Evolutionary conservation across 1,140 invertebrate species (phyloP), one percentile per base, ranked within the genome.

Genomic region (Drosophila obscura): DNA sequence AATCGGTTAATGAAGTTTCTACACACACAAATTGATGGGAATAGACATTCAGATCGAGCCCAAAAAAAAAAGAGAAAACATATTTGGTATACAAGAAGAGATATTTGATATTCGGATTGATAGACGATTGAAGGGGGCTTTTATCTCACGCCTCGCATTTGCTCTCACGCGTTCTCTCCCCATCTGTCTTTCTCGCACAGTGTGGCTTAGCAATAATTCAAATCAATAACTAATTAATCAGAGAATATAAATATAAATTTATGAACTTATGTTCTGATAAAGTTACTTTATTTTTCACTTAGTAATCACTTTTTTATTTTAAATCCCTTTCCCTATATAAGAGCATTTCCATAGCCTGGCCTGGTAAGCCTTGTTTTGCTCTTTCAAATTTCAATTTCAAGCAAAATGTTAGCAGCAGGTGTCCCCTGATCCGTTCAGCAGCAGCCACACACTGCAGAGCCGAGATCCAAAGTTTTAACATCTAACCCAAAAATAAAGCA

Each of bases 351-450:
- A 35, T 5, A 35, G 26, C 8, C 1, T n/a, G 9, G 26, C 8
- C 1, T n/a, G 9, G 16, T 55, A 19, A 35, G 19, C 61, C 57
- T 63, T 76, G 45, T 51, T 83, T 60, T 62, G 56, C 78, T 68
- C 82, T 76, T 81, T 76, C 26, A 69, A 73, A 79, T 76, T 85
- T 87, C 78, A 81, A 85, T 85, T 82, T 85, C 68, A 76, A 78
- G 82, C 82, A 76, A 85, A 85, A 87, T 85, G 78, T 87, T 63
- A 87, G 74, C 82, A 85, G 78, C 82, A 87, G 78, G 82, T 85
- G 82, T 87, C 87, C 80, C 48, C 31, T 46, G n/a, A 69, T 19
- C 53, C 28, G 50, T 55, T 9, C 61, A 55, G 41, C 56, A 56
- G 16, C 45, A 45, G 44, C 60, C 31, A 52, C 31, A 72, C n/a